Conservation (phyloP, 2,113 vertebrate species). For the Corythaixoides concolor region DNA sequence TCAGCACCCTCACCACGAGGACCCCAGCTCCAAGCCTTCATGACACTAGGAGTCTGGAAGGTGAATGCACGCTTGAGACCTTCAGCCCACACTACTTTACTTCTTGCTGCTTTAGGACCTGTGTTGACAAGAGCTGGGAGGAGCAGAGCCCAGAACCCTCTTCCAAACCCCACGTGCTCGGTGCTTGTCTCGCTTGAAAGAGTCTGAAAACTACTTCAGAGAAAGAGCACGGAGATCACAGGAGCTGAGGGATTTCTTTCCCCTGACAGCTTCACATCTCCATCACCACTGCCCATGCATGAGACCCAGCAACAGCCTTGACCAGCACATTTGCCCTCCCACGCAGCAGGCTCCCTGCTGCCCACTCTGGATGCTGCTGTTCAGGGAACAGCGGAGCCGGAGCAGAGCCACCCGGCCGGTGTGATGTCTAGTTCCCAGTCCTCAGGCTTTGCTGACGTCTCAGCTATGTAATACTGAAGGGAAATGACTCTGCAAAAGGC, state of each 20-base stretch:
- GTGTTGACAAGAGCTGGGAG: neutral
- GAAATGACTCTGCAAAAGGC: neutral
- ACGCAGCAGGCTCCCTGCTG: neutral
- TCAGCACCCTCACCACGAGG: neutral
- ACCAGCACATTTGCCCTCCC: neutral
- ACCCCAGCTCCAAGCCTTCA: neutral
- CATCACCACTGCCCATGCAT: no score
- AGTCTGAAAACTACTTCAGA: neutral
- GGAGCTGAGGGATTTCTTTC: neutral
- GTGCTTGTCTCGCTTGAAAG: neutral
- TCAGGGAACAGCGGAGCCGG: neutral
- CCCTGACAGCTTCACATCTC: neutral
- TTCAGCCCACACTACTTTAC: neutral
- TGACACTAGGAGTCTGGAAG: neutral
- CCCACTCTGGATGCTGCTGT: neutral
- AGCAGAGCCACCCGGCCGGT: neutral
- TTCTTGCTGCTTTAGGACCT: neutral
- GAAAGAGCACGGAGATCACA: neutral
- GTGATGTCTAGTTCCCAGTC: neutral
- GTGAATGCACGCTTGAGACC: neutral
- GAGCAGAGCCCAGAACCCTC: neutral
- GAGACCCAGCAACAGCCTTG: neutral
- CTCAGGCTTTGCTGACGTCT: neutral
- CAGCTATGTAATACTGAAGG: neutral
- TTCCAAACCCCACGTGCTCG: neutral